Evolutionary conservation across 1,140 invertebrate species (phyloP).

Genomic region (Drosophila carrolli): DNA sequence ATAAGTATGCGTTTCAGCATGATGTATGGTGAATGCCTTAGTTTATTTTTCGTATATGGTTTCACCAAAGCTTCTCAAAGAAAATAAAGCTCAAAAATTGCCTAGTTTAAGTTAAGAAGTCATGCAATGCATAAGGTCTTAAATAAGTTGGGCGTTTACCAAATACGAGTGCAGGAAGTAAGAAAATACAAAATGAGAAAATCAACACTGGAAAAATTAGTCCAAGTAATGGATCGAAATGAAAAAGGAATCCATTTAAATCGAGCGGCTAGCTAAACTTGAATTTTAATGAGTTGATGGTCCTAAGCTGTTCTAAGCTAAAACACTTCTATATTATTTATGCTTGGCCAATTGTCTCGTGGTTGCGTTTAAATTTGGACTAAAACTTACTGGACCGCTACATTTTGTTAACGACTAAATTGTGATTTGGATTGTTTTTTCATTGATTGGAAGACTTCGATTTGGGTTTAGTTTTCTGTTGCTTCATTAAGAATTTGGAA

Average conservation of each 20-base stretch:
- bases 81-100: constrained; percentile 23
- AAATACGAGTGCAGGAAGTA: constrained; percentile 50
- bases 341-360: constrained; percentile 40
- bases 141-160: constrained; percentile 16
- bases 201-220: constrained; percentile 24
- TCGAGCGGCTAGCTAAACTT: constrained; percentile 47
- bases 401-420: constrained; percentile 36
- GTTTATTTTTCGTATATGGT: constrained; percentile 25
- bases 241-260: constrained; percentile 29
- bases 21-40: constrained; percentile 20
- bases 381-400: constrained; percentile 35
- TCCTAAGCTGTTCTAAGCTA: constrained; percentile 38
- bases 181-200: constrained; percentile 38
- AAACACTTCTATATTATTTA: constrained; percentile 18
- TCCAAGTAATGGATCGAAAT: constrained; percentile 18
- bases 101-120: constrained; percentile 33
- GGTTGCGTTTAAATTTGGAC: constrained; percentile 45
- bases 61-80: constrained; percentile 30
- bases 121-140: constrained; percentile 44
- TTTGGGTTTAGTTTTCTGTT: constrained; percentile 23
- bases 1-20: constrained; percentile 13
- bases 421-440: constrained; percentile 30
- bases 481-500: constrained; percentile 13
- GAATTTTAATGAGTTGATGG: constrained; percentile 32
- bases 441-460: constrained; percentile 50